A percentile compares a stretch with the other conserved stretches of the same genome.
phyloP scores from a whole-genome alignment of 1,140 invertebrate species.

The Aradophagus sp. region DNA sequence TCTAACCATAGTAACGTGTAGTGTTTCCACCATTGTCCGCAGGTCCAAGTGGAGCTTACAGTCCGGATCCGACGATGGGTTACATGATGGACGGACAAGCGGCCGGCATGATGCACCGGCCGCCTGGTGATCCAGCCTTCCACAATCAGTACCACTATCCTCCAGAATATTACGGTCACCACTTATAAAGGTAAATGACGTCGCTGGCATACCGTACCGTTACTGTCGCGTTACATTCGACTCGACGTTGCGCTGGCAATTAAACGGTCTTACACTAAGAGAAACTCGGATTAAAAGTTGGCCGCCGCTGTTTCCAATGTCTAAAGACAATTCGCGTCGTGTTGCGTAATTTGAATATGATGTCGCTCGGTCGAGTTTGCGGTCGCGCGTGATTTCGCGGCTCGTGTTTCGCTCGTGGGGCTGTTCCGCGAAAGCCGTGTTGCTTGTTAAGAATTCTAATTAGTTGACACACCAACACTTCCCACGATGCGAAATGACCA shows the following conservation, averaged over 20 bases:
- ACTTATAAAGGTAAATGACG: constrained; percentile 80
- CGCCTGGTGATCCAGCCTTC: constrained; percentile 91
- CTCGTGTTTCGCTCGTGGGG: too few relatives aligned
- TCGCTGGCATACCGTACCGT: background rate
- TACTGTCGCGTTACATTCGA: background rate
- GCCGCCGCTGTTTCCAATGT: too few relatives aligned
- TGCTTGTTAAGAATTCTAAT: constrained; percentile 17
- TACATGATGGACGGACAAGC: constrained; percentile 97
- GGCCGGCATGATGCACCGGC: constrained; percentile 93
- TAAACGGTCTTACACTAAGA: background rate
- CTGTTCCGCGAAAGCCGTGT: too few relatives aligned
- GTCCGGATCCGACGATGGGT: constrained; percentile 95
- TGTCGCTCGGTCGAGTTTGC: too few relatives aligned
- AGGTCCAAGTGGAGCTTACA: constrained; percentile 94
- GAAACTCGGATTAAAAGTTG: too few relatives aligned
- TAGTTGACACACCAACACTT: constrained; percentile 12
- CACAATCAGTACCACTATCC: constrained; percentile 94
- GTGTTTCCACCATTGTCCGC: constrained; percentile 89
- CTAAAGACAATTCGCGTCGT: too few relatives aligned
- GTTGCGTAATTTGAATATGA: too few relatives aligned
- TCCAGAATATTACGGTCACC: constrained; percentile 92
- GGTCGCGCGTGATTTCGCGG: too few relatives aligned
- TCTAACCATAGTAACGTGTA: constrained; percentile 79
- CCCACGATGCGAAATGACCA: constrained; percentile 10
- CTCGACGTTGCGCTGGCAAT: background rate